Percentiles rank a stretch among this genome's conserved stretches.
Conservation (phyloP, 2,797 vertebrate species). For the Pipistrellus pipistrellus region DNA sequence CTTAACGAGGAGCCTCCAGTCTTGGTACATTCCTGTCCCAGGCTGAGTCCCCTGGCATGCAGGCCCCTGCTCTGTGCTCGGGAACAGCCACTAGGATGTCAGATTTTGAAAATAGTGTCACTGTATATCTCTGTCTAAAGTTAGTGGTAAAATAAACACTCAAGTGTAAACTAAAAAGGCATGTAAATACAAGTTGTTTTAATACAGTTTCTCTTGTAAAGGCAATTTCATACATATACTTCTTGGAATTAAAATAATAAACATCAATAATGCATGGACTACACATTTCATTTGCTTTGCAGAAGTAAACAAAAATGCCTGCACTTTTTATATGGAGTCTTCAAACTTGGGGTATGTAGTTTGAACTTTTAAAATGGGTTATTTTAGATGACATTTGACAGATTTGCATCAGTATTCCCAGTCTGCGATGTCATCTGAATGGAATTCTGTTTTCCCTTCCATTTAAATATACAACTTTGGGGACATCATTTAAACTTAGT, state of each 20-base stretch:
- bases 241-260: constrained; percentile 86
- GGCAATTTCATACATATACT: constrained; percentile 84
- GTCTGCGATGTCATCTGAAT: background rate
- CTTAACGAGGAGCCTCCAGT: background rate
- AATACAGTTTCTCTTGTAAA: constrained; percentile 86
- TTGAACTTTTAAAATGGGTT: constrained; percentile 77
- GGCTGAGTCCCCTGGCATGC: background rate
- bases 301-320: constrained; percentile 80
- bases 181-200: constrained; percentile 86
- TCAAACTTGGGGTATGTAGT: constrained; percentile 70
- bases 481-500: background rate
- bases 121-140: constrained; percentile 76
- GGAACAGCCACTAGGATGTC: background rate
- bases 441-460: constrained; percentile 31
- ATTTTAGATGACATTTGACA: constrained; percentile 30
- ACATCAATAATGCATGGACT: constrained; percentile 84
- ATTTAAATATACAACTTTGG: background rate
- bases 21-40: background rate
- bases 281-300: constrained; percentile 81
- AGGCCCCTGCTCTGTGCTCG: background rate
- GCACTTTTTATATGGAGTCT: constrained; percentile 76
- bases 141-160: constrained; percentile 83
- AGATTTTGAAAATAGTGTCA: constrained; percentile 70
- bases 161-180: constrained; percentile 82
- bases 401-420: background rate